phyloP scores from a whole-genome alignment of 2,797 vertebrate genomes.

The Sebastes dallii region DNA sequence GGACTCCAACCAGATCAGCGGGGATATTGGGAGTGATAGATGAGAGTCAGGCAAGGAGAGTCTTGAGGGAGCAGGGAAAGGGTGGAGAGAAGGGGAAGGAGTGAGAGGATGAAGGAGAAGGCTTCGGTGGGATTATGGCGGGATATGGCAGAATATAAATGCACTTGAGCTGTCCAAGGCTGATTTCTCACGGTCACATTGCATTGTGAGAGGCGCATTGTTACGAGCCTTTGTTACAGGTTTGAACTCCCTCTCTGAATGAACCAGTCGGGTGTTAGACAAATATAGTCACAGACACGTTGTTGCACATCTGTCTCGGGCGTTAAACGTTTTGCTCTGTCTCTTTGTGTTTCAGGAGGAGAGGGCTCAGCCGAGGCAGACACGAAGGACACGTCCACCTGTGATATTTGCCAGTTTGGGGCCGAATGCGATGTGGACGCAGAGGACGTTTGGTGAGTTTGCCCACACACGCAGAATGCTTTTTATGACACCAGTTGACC shows the following conservation, averaged over 20 bases:
- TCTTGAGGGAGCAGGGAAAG: neutral
- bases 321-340: neutral
- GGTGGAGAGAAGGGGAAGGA: neutral
- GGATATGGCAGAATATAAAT: slow-evolving; percentile 54
- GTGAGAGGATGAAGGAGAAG: slow-evolving; percentile 46
- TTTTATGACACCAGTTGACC: neutral
- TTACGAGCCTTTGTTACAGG: neutral
- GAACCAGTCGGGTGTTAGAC: neutral
- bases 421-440: slow-evolving; percentile 98
- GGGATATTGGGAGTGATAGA: slow-evolving; percentile 74
- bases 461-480: neutral
- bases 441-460: slow-evolving; percentile 95
- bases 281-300: slow-evolving; percentile 19
- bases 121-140: slow-evolving; percentile 33
- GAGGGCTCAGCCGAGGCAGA: slow-evolving; percentile 96
- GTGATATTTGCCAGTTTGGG: slow-evolving; percentile 98
- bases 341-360: slow-evolving; percentile 79
- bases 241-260: neutral
- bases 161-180: slow-evolving; percentile 12
- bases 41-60: slow-evolving; percentile 45
- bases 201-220: neutral
- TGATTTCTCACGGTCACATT: slow-evolving; percentile 33
- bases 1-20: slow-evolving; percentile 77
- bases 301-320: neutral
- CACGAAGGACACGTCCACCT: slow-evolving; percentile 98